Percentiles rank a stretch among this genome's conserved stretches.
Evolutionary conservation across 2,113 vertebrate genomes (phyloP).

Genomic region (Psilopsiagon aurifrons): DNA sequence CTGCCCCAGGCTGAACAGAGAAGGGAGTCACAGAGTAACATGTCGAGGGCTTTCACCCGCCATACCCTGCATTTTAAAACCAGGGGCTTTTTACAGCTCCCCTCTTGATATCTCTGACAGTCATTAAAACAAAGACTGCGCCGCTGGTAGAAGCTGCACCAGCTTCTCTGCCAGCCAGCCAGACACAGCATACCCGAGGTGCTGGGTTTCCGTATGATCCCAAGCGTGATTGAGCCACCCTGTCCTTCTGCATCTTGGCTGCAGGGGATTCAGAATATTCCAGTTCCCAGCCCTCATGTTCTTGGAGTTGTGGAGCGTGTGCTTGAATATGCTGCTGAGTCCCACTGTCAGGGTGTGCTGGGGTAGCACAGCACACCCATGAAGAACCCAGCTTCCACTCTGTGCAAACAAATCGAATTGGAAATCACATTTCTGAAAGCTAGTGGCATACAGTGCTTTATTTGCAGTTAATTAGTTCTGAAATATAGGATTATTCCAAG

Average conservation of each 20-base stretch:
- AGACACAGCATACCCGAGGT: background rate
- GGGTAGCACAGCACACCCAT: accelerated
- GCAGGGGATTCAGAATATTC: background rate
- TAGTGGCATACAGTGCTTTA: background rate
- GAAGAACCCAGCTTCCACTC: background rate
- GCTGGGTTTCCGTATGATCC: background rate
- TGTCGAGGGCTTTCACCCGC: background rate
- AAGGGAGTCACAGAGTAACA: background rate
- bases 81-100: background rate
- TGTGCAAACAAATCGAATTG: background rate
- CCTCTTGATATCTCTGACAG: background rate
- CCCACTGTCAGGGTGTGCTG: background rate
- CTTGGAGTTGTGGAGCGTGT: background rate
- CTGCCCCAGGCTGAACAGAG: background rate
- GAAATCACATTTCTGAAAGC: background rate
- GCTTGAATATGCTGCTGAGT: background rate
- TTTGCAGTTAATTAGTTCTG: constrained; percentile 61
- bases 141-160: background rate
- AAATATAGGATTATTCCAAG: constrained; percentile 17
- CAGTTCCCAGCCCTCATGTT: background rate
- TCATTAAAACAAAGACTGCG: background rate
- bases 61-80: background rate
- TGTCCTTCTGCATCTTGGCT: background rate
- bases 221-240: accelerated
- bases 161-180: background rate